Base-by-base conservation (phyloP, 2,888 invertebrate genomes). In the Drosophila prolongata region DNA sequence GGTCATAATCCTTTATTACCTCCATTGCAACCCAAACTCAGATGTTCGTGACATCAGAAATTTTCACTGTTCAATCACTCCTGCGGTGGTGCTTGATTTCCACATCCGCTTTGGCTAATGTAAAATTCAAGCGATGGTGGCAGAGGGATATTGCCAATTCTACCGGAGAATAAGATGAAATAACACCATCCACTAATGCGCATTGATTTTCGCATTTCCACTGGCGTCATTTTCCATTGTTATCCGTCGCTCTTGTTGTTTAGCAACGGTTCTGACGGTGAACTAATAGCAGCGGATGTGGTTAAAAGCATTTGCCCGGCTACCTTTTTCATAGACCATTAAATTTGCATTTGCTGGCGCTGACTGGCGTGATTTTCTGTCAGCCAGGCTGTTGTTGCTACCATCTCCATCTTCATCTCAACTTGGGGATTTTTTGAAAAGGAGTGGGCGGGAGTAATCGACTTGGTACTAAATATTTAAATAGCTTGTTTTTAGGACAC, bases 241-340 rank as follows among this genome's bases (percentile, higher is more conserved):
- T 79, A 70, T 67, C 60, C 69, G 56, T 34, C 56, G 35, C 27
- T 56, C 24, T 53, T 53, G 43, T 50, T 71, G 38, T 55, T 71
- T 43, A 47, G 67, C 37, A 61, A 58, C 60, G 64, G 67, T 72
- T 76, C 38, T 65, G 66, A 38, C 57, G 62, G 72, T 72, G 76
- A 72, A 70, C 88, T 85, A 86, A 88, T 88, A 83, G 86, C 86
- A 76, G 67, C 88, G 88, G 88, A 85, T 88, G 86, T 88, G 85
- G 88, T 85, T 88, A 85, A 85, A 85, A 85, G 85, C 85, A 88
- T 85, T 85, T 88, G 76, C 80, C 86, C 71, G 68, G 79, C 79
- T 85, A 86, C 80, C 88, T 86, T 86, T 82, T 78, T 78, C 80
- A 87, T 88, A 85, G 83, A 83, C 86, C 85, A 85, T 85, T 88